phyloP scores from a whole-genome alignment of 2,888 invertebrate species.

The Epiblema foenella region DNA sequence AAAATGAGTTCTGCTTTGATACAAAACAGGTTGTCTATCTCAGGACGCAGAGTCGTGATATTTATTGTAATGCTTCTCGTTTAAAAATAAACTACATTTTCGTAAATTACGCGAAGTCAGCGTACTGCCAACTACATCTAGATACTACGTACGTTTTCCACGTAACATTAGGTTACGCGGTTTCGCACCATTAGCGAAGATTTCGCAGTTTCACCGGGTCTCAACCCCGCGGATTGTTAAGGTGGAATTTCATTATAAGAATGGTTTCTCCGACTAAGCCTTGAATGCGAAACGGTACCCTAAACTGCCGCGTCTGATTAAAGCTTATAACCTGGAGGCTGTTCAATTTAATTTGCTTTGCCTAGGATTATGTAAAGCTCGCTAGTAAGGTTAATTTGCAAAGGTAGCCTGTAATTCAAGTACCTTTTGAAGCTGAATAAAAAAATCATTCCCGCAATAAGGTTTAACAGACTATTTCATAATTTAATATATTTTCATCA shows the following conservation, averaged over 20 bases:
- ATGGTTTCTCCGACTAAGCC: conserved; percentile 69
- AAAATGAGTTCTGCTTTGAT: no score
- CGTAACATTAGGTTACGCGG: conserved; percentile 68
- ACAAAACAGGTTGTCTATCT: no score
- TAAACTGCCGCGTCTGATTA: conserved; percentile 62
- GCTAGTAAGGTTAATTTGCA: conserved; percentile 46
- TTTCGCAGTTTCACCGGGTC: conserved; percentile 73
- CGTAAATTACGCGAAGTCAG: neutral
- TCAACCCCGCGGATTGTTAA: conserved; percentile 72
- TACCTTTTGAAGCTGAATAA: conserved; percentile 3
- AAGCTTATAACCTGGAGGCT: conserved; percentile 62
- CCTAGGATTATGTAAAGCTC: conserved; percentile 56
- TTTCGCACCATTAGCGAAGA: conserved; percentile 73
- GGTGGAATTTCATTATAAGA: conserved; percentile 77
- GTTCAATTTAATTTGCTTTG: conserved; percentile 67
- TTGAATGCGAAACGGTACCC: conserved; percentile 61
- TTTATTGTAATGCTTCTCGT: no score
- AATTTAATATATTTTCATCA: neutral
- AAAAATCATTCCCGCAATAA: neutral
- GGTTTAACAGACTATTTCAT: neutral
- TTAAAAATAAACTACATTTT: no score
- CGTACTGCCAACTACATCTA: neutral
- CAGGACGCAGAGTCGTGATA: no score
- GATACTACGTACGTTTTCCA: conserved; percentile 50
- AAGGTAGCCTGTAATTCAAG: conserved; percentile 20